These are phyloP conservation scores for Procavia capensis DNA, from an alignment of 2,113 vertebrate genomes.

Conservation along the genomic window DNA sequence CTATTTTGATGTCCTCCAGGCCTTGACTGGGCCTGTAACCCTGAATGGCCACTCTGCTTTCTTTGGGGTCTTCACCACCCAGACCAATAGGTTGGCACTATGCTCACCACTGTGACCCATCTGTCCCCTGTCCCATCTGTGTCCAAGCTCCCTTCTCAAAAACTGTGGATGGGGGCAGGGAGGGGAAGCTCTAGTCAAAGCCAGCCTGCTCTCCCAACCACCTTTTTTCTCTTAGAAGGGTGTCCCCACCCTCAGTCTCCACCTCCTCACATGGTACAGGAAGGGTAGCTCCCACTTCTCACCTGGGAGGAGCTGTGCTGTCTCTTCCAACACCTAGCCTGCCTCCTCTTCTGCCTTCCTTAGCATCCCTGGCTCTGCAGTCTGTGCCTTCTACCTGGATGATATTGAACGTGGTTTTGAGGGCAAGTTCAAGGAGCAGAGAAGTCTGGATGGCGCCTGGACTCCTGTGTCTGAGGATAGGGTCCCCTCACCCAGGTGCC, in stretches of 20 bases:
- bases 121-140: not conserved
- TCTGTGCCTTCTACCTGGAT: constrained; percentile 97
- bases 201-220: not conserved
- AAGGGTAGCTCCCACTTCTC: not conserved
- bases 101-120: not conserved
- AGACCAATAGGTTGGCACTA: constrained; percentile 92
- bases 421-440: constrained; percentile 96
- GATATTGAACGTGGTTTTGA: constrained; percentile 95
- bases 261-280: not conserved
- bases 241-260: not conserved
- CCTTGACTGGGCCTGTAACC: constrained; percentile 89
- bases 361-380: constrained; percentile 97
- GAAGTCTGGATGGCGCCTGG: constrained; percentile 92
- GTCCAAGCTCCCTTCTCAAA: not conserved
- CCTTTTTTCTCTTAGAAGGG: not conserved
- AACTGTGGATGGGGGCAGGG: not conserved
- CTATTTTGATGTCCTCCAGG: constrained; percentile 97
- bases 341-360: not conserved
- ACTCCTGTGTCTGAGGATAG: constrained; percentile 93
- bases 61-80: constrained; percentile 95
- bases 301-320: not conserved
- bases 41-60: constrained; percentile 91
- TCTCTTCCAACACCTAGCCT: not conserved
- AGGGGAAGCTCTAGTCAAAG: not conserved
- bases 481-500: constrained; percentile 95